Base-by-base conservation (phyloP, 1,140 invertebrate genomes). In the Calliphora vicina region DNA sequence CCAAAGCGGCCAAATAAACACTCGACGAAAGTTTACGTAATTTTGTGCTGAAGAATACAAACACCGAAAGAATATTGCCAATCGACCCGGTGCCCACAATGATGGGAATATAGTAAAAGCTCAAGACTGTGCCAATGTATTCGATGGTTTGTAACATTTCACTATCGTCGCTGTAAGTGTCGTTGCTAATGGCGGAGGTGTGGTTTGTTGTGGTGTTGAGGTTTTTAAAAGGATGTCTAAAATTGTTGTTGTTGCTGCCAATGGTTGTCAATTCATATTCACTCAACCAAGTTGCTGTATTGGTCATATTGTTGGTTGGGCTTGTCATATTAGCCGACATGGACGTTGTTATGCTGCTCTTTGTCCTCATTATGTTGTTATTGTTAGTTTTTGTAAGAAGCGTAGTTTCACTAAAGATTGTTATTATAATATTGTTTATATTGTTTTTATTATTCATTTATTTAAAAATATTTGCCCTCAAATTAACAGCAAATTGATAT, bases 1-100 rank as follows among this genome's bases (percentile, higher is more conserved):
- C 95, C 61, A 97, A 87, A 0, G 94, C 95, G 0, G 95, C 94
- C 82, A 97, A 90, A 87, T 97, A 97, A 85, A 94, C 94, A 81
- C 95, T 96, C 9, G 96, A 96, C 1, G 95, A 96, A 3, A 95
- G 92, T 81, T 94, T 92, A 10, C 94, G 91, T 45, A 97, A 90
- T 84, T 95, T 94, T 9, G 94, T 94, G 12, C 92, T 92, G 84
- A 94, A 93, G 85, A 96, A 96, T 0, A 97, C 95, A 76, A 94
- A 92, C 4, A 95, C 91, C 0, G 95, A 96, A 0, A 96, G 87
- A 17, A 93, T 91, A 86, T 97, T 97, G 4, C 96, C 96, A 10
- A 95, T 85, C 3, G 92, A 91, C 43, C 96, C 96, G 6, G 95
- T 91, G 1, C 92, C 84, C 10, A 96, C 93, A 0, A 97, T 90